phyloP scores from a whole-genome alignment of 2,113 vertebrate genomes.

The Micromys minutus region DNA sequence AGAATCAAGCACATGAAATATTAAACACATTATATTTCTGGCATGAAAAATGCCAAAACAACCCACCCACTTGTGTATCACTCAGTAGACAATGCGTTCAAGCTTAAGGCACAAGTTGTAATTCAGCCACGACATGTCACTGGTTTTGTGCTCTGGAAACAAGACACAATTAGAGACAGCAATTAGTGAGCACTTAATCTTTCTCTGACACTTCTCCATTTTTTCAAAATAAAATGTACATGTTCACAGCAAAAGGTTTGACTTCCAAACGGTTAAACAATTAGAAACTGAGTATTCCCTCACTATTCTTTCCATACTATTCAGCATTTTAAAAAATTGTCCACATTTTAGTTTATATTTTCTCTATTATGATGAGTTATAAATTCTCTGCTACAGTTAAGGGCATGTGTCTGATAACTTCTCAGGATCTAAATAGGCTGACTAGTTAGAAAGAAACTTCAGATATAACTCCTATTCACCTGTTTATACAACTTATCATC shows the following conservation, averaged over 20 bases:
- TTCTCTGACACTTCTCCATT: not conserved
- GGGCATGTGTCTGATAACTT: not conserved
- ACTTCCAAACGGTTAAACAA: not conserved
- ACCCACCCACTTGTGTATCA: constrained; percentile 64
- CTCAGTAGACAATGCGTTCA: constrained; percentile 42
- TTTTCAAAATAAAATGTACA: not conserved
- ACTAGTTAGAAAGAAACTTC: not conserved
- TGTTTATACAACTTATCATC: not conserved
- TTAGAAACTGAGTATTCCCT: not conserved
- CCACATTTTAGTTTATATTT: not conserved
- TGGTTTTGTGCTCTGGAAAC: not conserved
- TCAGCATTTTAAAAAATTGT: constrained; percentile 13
- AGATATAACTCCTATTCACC: not conserved
- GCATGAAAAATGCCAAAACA: constrained; percentile 65
- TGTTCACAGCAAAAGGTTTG: not conserved
- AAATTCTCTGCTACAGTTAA: not conserved
- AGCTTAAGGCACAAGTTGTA: constrained; percentile 39
- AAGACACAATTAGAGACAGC: not conserved
- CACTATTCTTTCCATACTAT: not conserved
- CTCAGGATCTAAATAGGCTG: not conserved
- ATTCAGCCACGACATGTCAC: not conserved
- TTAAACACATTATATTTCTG: constrained; percentile 55
- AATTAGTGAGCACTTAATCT: not conserved
- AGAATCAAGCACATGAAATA: constrained; percentile 76
- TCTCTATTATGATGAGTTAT: not conserved